phyloP scores from a whole-genome alignment of 2,113 vertebrate genomes.

The Plectropomus leopardus region DNA sequence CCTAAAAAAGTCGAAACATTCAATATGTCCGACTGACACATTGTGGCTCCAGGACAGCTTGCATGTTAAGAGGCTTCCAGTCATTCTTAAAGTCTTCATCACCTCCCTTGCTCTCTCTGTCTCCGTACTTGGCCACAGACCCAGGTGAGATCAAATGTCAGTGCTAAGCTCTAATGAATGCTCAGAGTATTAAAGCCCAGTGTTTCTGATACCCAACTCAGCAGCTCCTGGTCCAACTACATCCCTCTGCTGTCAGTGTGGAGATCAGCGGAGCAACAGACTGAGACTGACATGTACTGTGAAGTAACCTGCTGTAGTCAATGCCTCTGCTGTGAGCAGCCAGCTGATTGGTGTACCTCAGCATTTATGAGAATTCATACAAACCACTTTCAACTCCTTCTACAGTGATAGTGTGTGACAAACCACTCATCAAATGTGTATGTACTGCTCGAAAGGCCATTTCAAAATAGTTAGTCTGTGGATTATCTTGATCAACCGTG shows the following conservation, averaged over 20 bases:
- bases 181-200: slow-evolving; percentile 46
- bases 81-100: slow-evolving; percentile 1
- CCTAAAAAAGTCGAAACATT: background rate
- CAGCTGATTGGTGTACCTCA: background rate
- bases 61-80: background rate
- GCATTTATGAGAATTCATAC: background rate
- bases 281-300: background rate
- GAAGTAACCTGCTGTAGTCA: background rate
- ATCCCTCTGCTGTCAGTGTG: background rate
- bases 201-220: slow-evolving; percentile 28
- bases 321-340: no score
- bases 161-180: slow-evolving; percentile 47
- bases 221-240: background rate
- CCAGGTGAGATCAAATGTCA: slow-evolving; percentile 48
- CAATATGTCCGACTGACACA: background rate
- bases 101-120: background rate
- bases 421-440: background rate
- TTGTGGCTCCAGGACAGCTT: slow-evolving; percentile 4
- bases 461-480: no score
- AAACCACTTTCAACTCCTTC: background rate
- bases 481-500: no score
- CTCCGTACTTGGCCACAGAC: background rate
- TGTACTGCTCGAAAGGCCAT: no score
- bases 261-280: background rate
- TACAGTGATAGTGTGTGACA: background rate